Conservation (phyloP, 2,888 invertebrate species). For the Eupelmus urozonus region DNA sequence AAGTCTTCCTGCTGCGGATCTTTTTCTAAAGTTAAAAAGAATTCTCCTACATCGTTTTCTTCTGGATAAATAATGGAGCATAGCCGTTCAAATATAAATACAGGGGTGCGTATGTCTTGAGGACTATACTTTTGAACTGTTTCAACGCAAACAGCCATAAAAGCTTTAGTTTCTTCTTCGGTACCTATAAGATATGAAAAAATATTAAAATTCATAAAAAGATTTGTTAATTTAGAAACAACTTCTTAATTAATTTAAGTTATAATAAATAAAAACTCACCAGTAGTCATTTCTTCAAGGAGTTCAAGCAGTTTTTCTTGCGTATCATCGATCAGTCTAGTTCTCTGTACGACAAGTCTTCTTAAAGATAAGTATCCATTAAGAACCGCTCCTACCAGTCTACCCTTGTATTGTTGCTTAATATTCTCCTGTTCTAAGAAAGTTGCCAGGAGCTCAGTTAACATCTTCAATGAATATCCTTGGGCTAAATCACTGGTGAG, state of each 20-base stretch:
- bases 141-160: conserved; percentile 98
- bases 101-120: conserved; percentile 96
- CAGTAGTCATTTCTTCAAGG: conserved; percentile 96
- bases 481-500: conserved; percentile 96
- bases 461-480: conserved; percentile 93
- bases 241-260: too few species aligned
- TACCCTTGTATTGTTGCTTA: conserved; percentile 92
- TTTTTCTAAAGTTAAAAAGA: conserved; percentile 96
- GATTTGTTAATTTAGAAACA: too few species aligned
- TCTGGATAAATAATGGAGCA: conserved; percentile 98
- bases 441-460: conserved; percentile 91
- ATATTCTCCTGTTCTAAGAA: conserved; percentile 93
- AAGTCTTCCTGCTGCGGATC: conserved; percentile 99
- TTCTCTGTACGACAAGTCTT: conserved; percentile 94
- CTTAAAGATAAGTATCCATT: conserved; percentile 95
- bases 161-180: conserved; percentile 96
- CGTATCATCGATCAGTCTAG: conserved; percentile 96
- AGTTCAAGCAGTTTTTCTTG: conserved; percentile 95
- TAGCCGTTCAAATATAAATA: conserved; percentile 97
- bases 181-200: conserved; percentile 82
- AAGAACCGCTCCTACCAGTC: conserved; percentile 92
- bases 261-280: too few species aligned
- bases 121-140: conserved; percentile 94
- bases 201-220: too few species aligned
- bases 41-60: conserved; percentile 97